Conservation (phyloP, 1,140 invertebrate species). For the honey bee (Apis mellifera) region Amel_HAv3.1 CM009934.2:2872501-2873000, state of each 20-base stretch:
- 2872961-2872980: slow-evolving; percentile 82
- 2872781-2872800: too few relatives aligned
- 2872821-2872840: slow-evolving; percentile 5
- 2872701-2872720: neutral
- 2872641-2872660: neutral
- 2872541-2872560: neutral
- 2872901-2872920: slow-evolving; percentile 82
- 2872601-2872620: neutral
- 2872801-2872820: neutral
- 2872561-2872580: too few relatives aligned
- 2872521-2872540: neutral
- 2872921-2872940: slow-evolving; percentile 81
- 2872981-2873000: slow-evolving; percentile 80
- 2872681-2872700: neutral
- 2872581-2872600: neutral
- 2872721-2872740: neutral
- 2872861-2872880: slow-evolving; percentile 81
- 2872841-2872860: slow-evolving; percentile 40
- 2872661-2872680: neutral
- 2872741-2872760: neutral
- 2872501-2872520: neutral
- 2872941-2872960: slow-evolving; percentile 81
- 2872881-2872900: slow-evolving; percentile 81
- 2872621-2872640: neutral
- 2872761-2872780: too few relatives aligned